These are phyloP conservation scores for Sarotherodon lohbergeri DNA, from an alignment of 2,113 vertebrate genomes.

Conservation along the genomic window DNA sequence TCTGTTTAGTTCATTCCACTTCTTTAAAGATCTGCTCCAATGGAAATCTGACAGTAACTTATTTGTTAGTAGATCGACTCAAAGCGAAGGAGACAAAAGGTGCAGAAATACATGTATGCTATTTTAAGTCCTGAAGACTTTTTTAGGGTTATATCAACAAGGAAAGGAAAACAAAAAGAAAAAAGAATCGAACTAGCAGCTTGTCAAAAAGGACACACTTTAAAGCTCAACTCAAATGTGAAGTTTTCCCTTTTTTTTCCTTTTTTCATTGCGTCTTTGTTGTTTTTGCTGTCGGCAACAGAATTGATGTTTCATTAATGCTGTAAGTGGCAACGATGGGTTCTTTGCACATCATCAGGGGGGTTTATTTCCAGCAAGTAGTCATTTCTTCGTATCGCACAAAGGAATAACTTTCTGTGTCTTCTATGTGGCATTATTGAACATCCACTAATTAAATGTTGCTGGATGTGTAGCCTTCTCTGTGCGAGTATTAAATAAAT, in stretches of 20 bases:
- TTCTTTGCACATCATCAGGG: neutral
- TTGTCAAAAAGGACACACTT: neutral
- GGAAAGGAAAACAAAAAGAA: neutral
- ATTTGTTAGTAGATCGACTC: neutral
- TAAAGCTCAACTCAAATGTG: neutral
- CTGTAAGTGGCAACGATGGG: neutral
- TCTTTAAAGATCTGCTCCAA: neutral
- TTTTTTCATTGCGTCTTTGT: neutral
- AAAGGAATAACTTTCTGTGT: neutral
- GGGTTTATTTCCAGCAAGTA: neutral
- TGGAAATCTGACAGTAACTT: neutral
- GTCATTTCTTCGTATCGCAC: neutral
- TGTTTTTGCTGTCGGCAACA: neutral
- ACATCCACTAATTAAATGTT: neutral
- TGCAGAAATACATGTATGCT: neutral
- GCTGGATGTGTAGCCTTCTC: neutral
- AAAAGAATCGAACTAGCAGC: neutral
- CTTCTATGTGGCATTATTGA: neutral
- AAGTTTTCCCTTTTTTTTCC: neutral
- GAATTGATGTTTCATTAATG: neutral
- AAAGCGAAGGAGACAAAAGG: neutral
- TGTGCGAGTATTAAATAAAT: neutral
- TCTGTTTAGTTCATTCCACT: slow-evolving; percentile 9
- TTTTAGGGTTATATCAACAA: neutral
- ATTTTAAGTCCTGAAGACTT: neutral